phyloP scores from a whole-genome alignment of 2,888 invertebrate species.

The Leistus spinibarbis region DNA sequence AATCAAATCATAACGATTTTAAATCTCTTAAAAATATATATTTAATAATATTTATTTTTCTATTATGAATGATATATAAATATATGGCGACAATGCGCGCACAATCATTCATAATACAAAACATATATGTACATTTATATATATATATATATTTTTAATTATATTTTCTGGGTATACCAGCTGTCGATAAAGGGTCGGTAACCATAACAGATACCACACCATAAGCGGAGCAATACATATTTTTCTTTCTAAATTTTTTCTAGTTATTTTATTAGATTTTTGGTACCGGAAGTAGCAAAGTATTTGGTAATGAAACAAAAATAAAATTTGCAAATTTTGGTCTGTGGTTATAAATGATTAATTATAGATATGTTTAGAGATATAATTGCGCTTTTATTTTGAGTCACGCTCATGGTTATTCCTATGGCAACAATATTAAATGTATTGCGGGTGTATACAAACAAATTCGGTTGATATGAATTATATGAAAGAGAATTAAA shows the following conservation, averaged over 20 bases:
- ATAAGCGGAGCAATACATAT: constrained; percentile 2
- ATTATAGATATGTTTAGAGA: not conserved
- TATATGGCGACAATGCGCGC: not conserved
- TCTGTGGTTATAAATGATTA: too few relatives aligned
- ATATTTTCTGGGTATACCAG: constrained; percentile 10
- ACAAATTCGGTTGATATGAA: not conserved
- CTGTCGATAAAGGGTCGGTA: constrained; percentile 28
- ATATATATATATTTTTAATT: constrained; percentile 15
- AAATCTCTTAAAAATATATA: too few relatives aligned
- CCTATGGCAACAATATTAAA: not conserved
- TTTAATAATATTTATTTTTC: not conserved
- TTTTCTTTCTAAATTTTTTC: not conserved
- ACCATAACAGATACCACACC: constrained; percentile 24
- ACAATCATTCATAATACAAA: not conserved
- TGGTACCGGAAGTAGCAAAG: too few relatives aligned
- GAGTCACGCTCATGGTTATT: not conserved
- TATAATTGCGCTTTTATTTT: not conserved
- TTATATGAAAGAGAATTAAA: not conserved
- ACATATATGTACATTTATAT: too few relatives aligned
- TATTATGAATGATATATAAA: not conserved
- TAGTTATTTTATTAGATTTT: not conserved
- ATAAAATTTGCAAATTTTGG: too few relatives aligned
- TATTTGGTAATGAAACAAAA: too few relatives aligned
- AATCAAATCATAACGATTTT: too few relatives aligned
- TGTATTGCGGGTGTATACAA: not conserved